Evolutionary conservation across 2,113 vertebrate species (phyloP).

Genomic region (Mandrillus leucophaeus): DNA sequence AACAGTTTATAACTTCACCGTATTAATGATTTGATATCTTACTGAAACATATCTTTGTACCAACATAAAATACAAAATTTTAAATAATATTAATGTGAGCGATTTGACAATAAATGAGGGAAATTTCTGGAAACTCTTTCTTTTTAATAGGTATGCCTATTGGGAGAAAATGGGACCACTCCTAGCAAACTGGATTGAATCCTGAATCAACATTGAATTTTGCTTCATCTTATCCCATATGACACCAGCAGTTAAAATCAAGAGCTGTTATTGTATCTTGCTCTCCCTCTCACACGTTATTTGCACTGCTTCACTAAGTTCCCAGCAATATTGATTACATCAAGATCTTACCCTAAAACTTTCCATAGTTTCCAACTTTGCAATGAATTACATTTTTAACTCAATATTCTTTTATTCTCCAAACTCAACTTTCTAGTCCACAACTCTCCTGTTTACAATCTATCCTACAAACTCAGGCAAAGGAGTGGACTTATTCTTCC

Average conservation of each 20-base stretch:
- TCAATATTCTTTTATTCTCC: background rate
- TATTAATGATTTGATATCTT: background rate
- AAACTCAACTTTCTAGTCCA: background rate
- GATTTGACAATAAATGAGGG: background rate
- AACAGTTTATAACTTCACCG: background rate
- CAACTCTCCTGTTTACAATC: background rate
- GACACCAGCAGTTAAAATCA: background rate
- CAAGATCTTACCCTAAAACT: background rate
- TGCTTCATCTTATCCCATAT: too few relatives aligned
- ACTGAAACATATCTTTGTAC: background rate
- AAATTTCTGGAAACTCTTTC: background rate
- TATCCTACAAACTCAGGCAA: background rate
- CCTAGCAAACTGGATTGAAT: background rate
- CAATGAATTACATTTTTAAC: background rate
- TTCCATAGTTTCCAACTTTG: background rate
- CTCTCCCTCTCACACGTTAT: background rate
- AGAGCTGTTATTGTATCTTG: background rate
- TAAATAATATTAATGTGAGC: background rate
- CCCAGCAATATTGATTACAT: background rate
- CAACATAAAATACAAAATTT: background rate
- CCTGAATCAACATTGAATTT: background rate
- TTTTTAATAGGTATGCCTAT: background rate
- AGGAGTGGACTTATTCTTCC: background rate
- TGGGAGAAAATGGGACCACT: background rate
- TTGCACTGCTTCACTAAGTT: background rate